phyloP scores from a whole-genome alignment of 2,113 vertebrate genomes.

The Dipodomys ordii region DNA sequence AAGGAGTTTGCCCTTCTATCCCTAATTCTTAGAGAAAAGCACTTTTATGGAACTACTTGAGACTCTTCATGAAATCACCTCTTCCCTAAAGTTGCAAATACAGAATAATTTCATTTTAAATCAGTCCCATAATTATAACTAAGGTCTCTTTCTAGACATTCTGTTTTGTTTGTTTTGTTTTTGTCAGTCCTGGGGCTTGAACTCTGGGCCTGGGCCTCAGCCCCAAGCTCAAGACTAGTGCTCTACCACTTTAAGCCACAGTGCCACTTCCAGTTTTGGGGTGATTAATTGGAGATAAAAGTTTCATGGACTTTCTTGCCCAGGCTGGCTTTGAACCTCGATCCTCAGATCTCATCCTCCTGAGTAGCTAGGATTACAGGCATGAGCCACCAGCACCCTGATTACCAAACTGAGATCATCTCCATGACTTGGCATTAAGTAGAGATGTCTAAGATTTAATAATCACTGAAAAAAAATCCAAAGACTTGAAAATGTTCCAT shows the following conservation, averaged over 20 bases:
- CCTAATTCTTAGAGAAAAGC: neutral
- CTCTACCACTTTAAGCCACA: too few relatives aligned
- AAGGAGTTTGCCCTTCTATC: neutral
- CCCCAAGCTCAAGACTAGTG: too few relatives aligned
- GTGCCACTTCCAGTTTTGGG: too few relatives aligned
- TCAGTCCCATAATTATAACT: neutral
- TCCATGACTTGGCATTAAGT: neutral
- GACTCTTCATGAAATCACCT: neutral
- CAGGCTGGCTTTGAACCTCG: too few relatives aligned
- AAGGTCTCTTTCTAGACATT: neutral
- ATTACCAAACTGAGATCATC: neutral
- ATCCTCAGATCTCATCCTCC: too few relatives aligned
- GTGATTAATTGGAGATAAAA: too few relatives aligned
- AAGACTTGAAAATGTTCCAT: neutral
- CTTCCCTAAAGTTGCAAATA: constrained; percentile 7
- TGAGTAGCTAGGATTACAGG: too few relatives aligned
- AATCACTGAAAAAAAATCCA: neutral
- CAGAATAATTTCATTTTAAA: neutral
- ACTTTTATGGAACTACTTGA: neutral
- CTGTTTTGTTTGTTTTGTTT: too few relatives aligned
- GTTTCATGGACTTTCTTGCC: too few relatives aligned
- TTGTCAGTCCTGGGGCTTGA: too few relatives aligned
- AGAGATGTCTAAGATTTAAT: neutral
- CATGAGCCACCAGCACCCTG: neutral
- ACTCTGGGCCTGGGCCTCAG: too few relatives aligned